phyloP scores from a whole-genome alignment of 2,888 invertebrate genomes.

The Osmoderma eremita region DNA sequence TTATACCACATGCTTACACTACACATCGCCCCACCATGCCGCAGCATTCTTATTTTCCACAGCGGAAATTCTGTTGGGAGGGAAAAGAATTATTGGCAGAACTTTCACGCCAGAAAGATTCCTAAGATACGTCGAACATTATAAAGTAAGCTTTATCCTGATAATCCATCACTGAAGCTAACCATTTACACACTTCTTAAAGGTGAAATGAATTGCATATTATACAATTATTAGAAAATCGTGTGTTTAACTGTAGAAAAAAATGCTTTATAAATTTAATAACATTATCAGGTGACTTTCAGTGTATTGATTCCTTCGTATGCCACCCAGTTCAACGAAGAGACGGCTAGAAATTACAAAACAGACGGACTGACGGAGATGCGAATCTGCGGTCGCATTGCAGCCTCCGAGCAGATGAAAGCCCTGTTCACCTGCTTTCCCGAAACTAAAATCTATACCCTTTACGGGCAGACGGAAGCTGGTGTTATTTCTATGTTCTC shows the following conservation, averaged over 20 bases:
- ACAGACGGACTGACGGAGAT: conserved; percentile 9
- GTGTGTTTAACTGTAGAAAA: background rate
- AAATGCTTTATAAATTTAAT: conserved; percentile 1
- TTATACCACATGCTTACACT: conserved; percentile 50
- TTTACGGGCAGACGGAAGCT: conserved; percentile 16
- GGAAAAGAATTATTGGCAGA: background rate
- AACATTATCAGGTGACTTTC: conserved; percentile 28
- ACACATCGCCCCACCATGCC: background rate
- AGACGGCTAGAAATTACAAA: conserved; percentile 9
- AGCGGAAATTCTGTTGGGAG: background rate
- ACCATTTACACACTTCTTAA: no score
- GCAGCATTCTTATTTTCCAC: conserved; percentile 1
- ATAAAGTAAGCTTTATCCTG: conserved; percentile 16
- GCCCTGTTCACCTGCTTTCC: conserved; percentile 9
- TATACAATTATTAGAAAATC: background rate
- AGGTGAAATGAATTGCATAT: no score
- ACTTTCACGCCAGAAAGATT: conserved; percentile 8
- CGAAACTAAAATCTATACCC: conserved; percentile 3
- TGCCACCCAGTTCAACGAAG: conserved; percentile 9
- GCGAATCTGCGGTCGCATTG: conserved; percentile 6
- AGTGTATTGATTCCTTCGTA: background rate
- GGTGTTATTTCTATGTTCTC: background rate
- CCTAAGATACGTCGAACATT: conserved; percentile 22
- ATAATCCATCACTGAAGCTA: background rate
- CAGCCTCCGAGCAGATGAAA: conserved; percentile 8